These are phyloP conservation scores for Lateolabrax maculatus DNA, from an alignment of 2,797 vertebrate genomes.

Conservation along the genomic window DNA sequence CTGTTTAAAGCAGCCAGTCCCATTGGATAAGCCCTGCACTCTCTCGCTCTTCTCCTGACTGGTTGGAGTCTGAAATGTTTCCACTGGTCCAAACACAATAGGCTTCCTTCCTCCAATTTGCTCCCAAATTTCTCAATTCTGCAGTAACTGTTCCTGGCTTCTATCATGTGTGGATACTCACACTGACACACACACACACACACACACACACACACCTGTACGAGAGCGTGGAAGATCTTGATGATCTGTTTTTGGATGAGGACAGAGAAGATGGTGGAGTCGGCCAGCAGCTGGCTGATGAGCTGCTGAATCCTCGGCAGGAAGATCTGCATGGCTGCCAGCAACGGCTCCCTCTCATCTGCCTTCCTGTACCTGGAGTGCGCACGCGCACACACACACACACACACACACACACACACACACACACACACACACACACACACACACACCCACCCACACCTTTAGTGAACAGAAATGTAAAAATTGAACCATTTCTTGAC, in stretches of 20 bases:
- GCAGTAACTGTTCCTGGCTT: not conserved
- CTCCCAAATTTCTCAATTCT: not conserved
- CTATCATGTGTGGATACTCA: not conserved
- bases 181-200: not conserved
- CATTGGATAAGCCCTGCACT: too few species aligned
- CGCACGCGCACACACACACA: constrained; percentile 16
- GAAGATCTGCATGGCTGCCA: constrained; percentile 97
- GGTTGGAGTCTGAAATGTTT: not conserved
- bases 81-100: not conserved
- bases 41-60: not conserved
- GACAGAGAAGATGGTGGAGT: constrained; percentile 93
- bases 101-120: not conserved
- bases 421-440: too few species aligned
- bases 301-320: constrained; percentile 95
- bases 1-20: not conserved
- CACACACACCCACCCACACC: too few species aligned
- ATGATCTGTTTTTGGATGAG: constrained; percentile 98
- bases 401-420: constrained; percentile 17
- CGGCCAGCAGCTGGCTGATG: constrained; percentile 91
- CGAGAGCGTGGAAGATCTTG: constrained; percentile 98
- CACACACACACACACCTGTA: constrained; percentile 88
- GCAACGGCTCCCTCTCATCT: constrained; percentile 93
- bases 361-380: constrained; percentile 93
- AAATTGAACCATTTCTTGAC: not conserved
- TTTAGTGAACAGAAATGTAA: not conserved